Percentiles rank a stretch among this genome's conserved stretches.
Evolutionary conservation across 92 coral and sea anemone species (phyloP).

Genomic region (Parazoanthus atlanticus): DNA sequence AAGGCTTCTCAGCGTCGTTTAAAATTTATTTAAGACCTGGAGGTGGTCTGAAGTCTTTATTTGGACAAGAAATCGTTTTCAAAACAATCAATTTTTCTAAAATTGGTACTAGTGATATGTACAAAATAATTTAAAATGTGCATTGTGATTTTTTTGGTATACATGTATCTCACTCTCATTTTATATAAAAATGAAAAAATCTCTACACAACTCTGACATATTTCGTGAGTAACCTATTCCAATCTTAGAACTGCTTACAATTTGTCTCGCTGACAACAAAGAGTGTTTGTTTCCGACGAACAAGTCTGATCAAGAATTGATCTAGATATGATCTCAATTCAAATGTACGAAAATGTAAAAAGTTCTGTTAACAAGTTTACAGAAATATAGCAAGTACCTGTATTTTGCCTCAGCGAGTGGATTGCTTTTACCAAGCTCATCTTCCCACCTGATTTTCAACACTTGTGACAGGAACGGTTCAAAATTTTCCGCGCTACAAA

Average conservation of each 20-base stretch:
- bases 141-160: neutral
- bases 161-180: neutral
- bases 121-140: too few relatives aligned
- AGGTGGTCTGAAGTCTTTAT: neutral
- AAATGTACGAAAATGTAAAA: conserved; percentile 6
- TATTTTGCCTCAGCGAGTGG: conserved; percentile 79
- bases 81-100: neutral
- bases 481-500: conserved; percentile 88
- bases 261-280: conserved; percentile 26
- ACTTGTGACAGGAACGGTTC: conserved; percentile 95
- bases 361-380: neutral
- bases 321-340: conserved; percentile 4
- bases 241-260: neutral
- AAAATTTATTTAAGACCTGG: neutral
- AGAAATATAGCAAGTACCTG: conserved; percentile 61
- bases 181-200: neutral
- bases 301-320: neutral
- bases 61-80: neutral
- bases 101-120: neutral
- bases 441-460: conserved; percentile 95
- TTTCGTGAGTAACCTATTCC: neutral
- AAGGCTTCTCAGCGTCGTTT: neutral
- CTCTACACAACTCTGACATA: neutral
- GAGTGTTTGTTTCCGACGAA: conserved; percentile 22
- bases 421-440: conserved; percentile 82